Base-by-base conservation (phyloP, 2,113 vertebrate species). In the Rousettus leschenaultii region DNA sequence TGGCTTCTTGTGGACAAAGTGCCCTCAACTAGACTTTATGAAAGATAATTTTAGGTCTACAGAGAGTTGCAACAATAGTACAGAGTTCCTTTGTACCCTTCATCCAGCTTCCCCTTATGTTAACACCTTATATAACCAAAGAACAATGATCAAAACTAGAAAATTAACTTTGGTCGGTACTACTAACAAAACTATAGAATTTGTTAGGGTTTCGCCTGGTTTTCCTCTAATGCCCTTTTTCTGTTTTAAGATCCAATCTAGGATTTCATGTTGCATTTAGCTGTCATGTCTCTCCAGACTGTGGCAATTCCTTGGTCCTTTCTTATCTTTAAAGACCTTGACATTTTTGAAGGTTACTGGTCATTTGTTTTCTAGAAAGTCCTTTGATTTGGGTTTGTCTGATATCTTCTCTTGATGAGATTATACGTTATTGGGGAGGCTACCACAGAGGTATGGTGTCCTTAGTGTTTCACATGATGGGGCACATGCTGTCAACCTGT, bases 401-500 rank as follows among this genome's bases (percentile, higher is more conserved):
- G 73, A n/a, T 14, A 19, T 16, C 63, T 73, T 51, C 66, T 80
- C 89, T 40, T n/a, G 43, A 40, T 68, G 30, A 45, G 30, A 48
- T 38, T 16, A 38, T 11, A 55, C 10, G 5, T 24, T 28, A 45
- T 7, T 28, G 19, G 40, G 45, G 43, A 73, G 26, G n/a, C 40
- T 8, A 79, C 0, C 7, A 12, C 38, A 22, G 43, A 57, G 15
- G 15, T 1, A 0, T 22, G 4, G 24, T 28, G 15, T 1, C 51
- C 33, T 45, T 28, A 11, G 59, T 33, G 14, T 19, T 65, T 35
- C 43, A 7, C 5, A 5, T 26, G 40, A 74, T 53, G 35, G 19
- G 28, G 38, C 55, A 40, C 2, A 6, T 1, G 0, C 6, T 1
- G 22, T 65, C 48, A 40, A 0, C 21, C 7, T 16, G n/a, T 21